Conservation (phyloP, 2,113 vertebrate genomes). For the Tachysurus vachellii region DNA sequence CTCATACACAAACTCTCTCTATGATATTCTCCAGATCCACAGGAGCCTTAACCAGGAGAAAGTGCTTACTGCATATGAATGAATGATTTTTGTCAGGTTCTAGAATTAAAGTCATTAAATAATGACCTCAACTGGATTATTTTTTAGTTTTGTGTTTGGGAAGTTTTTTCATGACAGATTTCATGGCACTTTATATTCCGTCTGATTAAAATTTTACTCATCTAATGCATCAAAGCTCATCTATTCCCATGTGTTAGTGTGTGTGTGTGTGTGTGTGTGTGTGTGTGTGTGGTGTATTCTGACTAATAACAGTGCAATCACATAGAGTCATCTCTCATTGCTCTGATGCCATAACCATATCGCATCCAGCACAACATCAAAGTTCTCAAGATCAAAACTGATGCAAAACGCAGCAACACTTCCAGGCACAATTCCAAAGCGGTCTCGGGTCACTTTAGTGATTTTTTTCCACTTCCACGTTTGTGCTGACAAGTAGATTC, state of each 20-base stretch:
- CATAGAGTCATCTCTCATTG: not conserved
- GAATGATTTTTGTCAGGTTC: not conserved
- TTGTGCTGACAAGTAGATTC: not conserved
- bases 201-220: not conserved
- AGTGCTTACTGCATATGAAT: not conserved
- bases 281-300: slow-evolving; percentile 3
- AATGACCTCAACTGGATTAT: not conserved
- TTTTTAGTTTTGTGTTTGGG: not conserved
- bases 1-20: too few relatives aligned
- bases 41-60: not conserved
- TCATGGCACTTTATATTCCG: not conserved
- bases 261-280: slow-evolving; percentile 10
- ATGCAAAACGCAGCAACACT: slow-evolving; percentile 18
- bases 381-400: not conserved
- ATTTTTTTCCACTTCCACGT: not conserved
- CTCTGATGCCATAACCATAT: not conserved
- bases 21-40: too few relatives aligned
- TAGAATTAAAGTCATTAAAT: not conserved
- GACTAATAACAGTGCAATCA: slow-evolving; percentile 5
- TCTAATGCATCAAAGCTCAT: slow-evolving; percentile 9
- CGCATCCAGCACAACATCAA: slow-evolving; percentile 6
- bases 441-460: not conserved
- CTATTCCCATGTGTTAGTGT: not conserved
- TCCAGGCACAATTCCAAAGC: not conserved
- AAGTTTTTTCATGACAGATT: not conserved